Conservation (phyloP, 2,888 invertebrate genomes). For the Yponomeuta evonymella region DNA sequence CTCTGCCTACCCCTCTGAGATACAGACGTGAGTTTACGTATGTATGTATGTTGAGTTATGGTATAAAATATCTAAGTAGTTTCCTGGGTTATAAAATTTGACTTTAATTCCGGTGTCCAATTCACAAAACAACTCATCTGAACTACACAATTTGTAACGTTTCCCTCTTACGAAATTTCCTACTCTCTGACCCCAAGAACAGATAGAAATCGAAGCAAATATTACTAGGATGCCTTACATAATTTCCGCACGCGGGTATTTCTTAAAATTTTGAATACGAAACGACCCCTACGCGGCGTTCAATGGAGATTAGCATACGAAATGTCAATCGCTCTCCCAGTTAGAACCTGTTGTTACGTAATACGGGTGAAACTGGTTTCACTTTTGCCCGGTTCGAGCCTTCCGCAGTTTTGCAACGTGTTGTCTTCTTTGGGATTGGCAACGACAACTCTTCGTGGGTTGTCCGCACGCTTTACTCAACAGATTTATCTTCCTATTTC, state of each 20-base stretch:
- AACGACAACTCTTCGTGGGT: neutral
- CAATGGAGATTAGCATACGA: slow-evolving; percentile 9
- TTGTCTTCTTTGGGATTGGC: slow-evolving; percentile 25
- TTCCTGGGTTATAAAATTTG: no score
- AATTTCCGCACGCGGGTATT: neutral
- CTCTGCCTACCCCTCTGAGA: no score
- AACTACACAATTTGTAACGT: no score
- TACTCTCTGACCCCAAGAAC: no score
- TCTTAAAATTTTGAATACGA: neutral
- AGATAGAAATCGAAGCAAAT: no score
- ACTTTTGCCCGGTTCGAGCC: slow-evolving; percentile 25
- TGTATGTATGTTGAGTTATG: no score
- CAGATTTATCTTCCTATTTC: neutral
- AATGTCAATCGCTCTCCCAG: slow-evolving; percentile 2
- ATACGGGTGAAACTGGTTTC: slow-evolving; percentile 33
- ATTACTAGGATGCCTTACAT: neutral
- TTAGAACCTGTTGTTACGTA: slow-evolving; percentile 12
- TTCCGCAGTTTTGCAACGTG: slow-evolving; percentile 47
- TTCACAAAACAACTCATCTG: no score
- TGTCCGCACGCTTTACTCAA: neutral
- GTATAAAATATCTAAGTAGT: no score
- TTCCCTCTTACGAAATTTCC: no score
- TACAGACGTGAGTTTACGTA: no score
- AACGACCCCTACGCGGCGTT: neutral
- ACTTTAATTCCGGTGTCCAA: no score